A percentile compares a stretch with the other conserved stretches of the same genome.
Evolutionary conservation across 2,888 invertebrate genomes (phyloP).

Genomic region (Drosophila flavopinicola): DNA sequence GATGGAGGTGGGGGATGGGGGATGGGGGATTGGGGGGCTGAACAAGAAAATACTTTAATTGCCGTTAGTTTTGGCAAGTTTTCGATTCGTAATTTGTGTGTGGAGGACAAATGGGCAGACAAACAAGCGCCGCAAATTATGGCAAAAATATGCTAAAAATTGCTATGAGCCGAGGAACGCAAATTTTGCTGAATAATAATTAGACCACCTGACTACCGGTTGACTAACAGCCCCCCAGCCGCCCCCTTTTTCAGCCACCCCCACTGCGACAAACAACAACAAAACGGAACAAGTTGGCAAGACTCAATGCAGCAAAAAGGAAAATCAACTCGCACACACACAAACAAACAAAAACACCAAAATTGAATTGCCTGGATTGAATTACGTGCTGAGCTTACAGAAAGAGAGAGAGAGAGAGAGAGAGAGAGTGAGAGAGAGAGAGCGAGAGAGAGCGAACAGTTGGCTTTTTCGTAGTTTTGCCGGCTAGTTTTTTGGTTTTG

Average conservation of each 20-base stretch:
- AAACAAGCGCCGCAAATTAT: constrained; percentile 71
- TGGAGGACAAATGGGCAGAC: constrained; percentile 64
- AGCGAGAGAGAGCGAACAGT: constrained; percentile 10
- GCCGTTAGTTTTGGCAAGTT: constrained; percentile 73
- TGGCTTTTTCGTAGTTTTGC: constrained; percentile 30
- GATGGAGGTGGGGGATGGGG: neutral
- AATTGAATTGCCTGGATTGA: constrained; percentile 70
- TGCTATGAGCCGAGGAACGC: constrained; percentile 57
- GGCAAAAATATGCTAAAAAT: constrained; percentile 66
- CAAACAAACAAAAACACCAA: constrained; percentile 8
- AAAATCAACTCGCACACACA: constrained; percentile 16
- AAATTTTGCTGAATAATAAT: constrained; percentile 66
- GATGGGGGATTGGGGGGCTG: neutral
- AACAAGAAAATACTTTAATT: constrained; percentile 73
- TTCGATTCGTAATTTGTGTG: constrained; percentile 72
- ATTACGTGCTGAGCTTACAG: constrained; percentile 60
- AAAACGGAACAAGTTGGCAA: constrained; percentile 19
- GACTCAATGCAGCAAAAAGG: constrained; percentile 18
- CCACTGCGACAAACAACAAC: too few relatives aligned
- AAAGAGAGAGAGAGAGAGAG: neutral
- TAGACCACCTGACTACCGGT: constrained; percentile 48
- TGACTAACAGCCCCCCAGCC: neutral
- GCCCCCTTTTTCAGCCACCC: too few relatives aligned
- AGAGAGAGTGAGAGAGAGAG: neutral
- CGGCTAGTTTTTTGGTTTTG: constrained; percentile 42